Evolutionary conservation across 2,113 vertebrate genomes (phyloP).

Genomic region (Mustelus asterias): DNA sequence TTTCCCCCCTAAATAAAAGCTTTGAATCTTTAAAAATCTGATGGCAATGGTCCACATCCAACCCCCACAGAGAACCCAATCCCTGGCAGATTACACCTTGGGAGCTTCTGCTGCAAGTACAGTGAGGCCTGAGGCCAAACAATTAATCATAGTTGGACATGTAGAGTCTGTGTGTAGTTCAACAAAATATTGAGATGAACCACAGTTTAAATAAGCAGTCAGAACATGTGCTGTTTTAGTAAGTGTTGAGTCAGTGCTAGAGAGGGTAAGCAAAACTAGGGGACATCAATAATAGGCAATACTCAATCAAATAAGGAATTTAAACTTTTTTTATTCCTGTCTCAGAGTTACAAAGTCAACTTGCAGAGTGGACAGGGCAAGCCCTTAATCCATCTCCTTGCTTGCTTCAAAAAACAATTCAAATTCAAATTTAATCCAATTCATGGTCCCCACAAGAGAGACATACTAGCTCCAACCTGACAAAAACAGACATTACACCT

Average conservation of each 20-base stretch:
- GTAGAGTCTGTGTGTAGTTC: background rate
- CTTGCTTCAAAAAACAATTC: too few relatives aligned
- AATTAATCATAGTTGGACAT: background rate
- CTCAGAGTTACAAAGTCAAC: too few relatives aligned
- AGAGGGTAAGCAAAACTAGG: background rate
- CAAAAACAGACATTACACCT: too few relatives aligned
- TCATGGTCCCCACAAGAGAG: too few relatives aligned
- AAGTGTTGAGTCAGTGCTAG: background rate
- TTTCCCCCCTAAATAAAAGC: background rate
- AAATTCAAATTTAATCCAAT: too few relatives aligned
- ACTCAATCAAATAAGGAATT: background rate
- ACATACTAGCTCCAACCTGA: too few relatives aligned
- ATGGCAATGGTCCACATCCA: background rate
- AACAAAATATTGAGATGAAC: background rate
- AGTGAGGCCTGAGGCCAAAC: background rate
- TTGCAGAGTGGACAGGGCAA: too few relatives aligned
- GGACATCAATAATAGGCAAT: background rate
- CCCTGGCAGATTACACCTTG: background rate
- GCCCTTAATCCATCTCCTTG: too few relatives aligned
- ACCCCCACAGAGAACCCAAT: background rate
- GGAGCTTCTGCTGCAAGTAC: background rate
- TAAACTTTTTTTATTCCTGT: too few relatives aligned
- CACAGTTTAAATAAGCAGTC: background rate
- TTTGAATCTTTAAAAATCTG: background rate
- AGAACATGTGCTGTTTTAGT: background rate